Conservation (phyloP, 2,888 invertebrate species). For the Xestia ashworthii region DNA sequence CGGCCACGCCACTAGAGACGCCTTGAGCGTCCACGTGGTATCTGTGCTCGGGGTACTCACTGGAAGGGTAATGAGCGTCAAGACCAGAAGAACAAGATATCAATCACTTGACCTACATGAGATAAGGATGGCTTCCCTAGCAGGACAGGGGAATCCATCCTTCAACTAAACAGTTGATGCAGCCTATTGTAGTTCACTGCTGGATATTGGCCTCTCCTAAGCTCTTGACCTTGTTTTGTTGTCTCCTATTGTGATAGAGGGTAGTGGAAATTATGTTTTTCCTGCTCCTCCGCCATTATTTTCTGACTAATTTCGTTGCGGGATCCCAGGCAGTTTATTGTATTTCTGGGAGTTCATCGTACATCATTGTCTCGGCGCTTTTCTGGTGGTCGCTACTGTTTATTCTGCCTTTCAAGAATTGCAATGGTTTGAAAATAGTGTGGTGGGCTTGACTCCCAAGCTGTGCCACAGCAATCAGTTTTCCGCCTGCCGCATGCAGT, state of each 20-base stretch:
- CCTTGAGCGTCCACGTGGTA: slow-evolving; percentile 93
- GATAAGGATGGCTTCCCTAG: neutral
- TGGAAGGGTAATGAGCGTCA: slow-evolving; percentile 57
- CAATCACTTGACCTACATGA: neutral
- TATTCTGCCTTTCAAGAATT: too few relatives aligned
- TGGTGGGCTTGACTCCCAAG: too few relatives aligned
- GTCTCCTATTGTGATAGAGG: too few relatives aligned
- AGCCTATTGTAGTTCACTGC: neutral
- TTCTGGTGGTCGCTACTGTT: too few relatives aligned
- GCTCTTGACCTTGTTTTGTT: too few relatives aligned
- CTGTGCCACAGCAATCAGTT: neutral
- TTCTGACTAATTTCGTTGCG: too few relatives aligned
- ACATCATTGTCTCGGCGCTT: too few relatives aligned
- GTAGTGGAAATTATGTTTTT: too few relatives aligned
- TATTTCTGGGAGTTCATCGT: too few relatives aligned
- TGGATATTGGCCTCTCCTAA: neutral
- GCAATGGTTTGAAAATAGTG: too few relatives aligned
- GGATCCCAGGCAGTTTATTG: too few relatives aligned
- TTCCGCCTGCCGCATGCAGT: neutral
- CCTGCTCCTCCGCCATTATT: too few relatives aligned
- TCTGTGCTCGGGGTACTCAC: slow-evolving; percentile 94
- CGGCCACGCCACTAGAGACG: slow-evolving; percentile 93
- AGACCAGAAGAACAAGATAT: neutral
- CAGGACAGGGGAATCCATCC: neutral
- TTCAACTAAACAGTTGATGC: neutral